Evolutionary conservation across 1,140 invertebrate genomes (phyloP).

Genomic region (Zaprionus davidi): DNA sequence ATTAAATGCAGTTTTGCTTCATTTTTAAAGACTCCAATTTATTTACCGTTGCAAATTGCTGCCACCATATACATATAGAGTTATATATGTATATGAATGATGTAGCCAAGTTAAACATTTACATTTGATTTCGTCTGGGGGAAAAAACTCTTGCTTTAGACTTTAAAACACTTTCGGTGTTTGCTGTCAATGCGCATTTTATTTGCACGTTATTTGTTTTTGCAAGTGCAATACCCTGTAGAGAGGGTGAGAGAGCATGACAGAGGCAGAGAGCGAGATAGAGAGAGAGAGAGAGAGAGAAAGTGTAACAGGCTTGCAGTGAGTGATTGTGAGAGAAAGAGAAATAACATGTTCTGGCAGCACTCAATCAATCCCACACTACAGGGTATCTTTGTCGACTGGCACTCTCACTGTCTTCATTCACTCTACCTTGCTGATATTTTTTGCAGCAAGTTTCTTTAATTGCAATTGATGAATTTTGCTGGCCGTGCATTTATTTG

Average conservation of each 20-base stretch:
- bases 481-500: conserved; percentile 59
- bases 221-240: conserved; percentile 4
- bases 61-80: background rate
- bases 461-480: conserved; percentile 76
- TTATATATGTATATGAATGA: background rate
- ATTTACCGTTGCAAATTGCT: conserved; percentile 6
- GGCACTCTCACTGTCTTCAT: too few species aligned
- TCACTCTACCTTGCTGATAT: conserved; percentile 20
- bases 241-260: too few species aligned
- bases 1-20: background rate
- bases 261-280: background rate
- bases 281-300: background rate
- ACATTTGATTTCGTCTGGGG: conserved; percentile 4
- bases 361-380: background rate
- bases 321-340: background rate
- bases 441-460: conserved; percentile 37
- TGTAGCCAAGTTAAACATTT: conserved; percentile 5
- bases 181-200: conserved; percentile 52
- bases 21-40: conserved; percentile 6
- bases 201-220: conserved; percentile 45
- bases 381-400: background rate
- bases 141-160: conserved; percentile 30
- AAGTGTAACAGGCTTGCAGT: background rate
- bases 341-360: background rate
- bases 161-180: conserved; percentile 70